Evolutionary conservation across 2,113 vertebrate species (phyloP).

Genomic region (Eclectus roratus): DNA sequence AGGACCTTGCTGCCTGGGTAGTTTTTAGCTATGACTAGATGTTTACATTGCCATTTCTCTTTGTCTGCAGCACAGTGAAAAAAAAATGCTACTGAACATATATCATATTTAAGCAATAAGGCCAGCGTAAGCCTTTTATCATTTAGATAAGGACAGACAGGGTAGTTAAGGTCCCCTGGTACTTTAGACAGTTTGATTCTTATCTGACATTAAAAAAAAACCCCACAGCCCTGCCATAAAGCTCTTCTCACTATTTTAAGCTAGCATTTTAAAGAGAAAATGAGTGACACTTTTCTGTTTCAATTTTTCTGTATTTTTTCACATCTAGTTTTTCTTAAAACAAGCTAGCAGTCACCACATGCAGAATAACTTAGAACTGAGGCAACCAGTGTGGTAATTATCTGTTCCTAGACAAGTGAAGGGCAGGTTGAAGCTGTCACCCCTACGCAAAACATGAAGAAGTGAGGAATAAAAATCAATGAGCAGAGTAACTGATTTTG

Average conservation of each 20-base stretch:
- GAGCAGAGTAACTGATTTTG: neutral
- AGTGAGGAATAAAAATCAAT: neutral
- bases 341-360: neutral
- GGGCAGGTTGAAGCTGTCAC: neutral
- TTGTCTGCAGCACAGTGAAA: neutral
- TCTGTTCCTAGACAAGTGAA: neutral
- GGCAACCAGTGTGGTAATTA: neutral
- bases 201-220: neutral
- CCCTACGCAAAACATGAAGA: neutral
- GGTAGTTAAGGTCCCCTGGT: neutral
- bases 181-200: neutral
- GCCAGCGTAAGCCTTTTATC: neutral
- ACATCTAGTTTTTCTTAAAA: neutral
- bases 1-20: neutral
- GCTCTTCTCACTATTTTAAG: neutral
- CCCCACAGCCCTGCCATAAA: neutral
- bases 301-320: neutral
- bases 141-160: neutral
- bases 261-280: neutral
- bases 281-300: neutral
- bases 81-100: neutral
- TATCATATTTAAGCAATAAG: neutral
- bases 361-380: neutral
- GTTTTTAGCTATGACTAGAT: neutral
- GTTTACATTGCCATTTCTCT: neutral